Conservation (phyloP, 2,888 invertebrate species). For the Fabriciana adippe region DNA sequence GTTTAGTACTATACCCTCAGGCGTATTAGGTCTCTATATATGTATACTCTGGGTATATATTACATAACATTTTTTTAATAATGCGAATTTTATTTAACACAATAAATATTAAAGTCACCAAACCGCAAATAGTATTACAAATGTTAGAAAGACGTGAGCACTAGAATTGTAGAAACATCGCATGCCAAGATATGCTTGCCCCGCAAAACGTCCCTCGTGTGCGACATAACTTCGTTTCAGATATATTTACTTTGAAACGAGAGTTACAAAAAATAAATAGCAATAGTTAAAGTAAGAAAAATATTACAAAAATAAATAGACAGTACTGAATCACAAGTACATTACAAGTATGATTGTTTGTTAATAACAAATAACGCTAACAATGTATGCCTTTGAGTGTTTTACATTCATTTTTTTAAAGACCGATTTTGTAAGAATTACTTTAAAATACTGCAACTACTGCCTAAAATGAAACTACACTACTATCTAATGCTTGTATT, state of each 20-base stretch:
- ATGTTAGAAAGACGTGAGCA: conserved; percentile 13
- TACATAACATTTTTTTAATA: not conserved
- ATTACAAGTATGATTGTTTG: too few species aligned
- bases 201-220: conserved; percentile 10
- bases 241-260: conserved; percentile 17
- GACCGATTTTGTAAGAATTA: too few species aligned
- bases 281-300: conserved; percentile 5
- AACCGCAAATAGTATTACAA: conserved; percentile 17
- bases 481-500: too few species aligned
- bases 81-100: not conserved
- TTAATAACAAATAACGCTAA: too few species aligned
- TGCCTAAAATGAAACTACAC: too few species aligned
- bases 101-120: not conserved
- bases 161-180: conserved; percentile 12
- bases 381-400: too few species aligned
- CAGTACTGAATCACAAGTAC: not conserved
- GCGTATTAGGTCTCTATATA: too few species aligned
- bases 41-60: too few species aligned
- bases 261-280: conserved; percentile 2
- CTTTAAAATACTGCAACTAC: too few species aligned
- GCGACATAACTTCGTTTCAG: conserved; percentile 10
- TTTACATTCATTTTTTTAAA: too few species aligned
- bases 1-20: too few species aligned
- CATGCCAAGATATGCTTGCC: conserved; percentile 18
- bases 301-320: not conserved